phyloP scores from a whole-genome alignment of 2,888 invertebrate species.

The Xestia sexstrigata region DNA sequence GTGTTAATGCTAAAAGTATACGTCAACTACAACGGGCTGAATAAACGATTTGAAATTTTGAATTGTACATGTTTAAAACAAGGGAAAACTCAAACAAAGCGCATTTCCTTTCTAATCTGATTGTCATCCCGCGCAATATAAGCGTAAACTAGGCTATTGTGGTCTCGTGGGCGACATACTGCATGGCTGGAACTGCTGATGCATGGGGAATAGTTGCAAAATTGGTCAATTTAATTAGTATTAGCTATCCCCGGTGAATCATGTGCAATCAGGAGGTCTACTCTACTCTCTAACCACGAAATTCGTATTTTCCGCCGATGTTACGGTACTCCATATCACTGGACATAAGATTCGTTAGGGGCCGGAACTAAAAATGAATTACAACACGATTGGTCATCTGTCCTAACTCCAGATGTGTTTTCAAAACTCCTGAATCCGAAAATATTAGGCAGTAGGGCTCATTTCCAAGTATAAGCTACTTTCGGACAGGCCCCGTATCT shows the following conservation, averaged over 20 bases:
- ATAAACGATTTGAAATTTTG: slow-evolving; percentile 17
- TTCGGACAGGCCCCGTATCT: no score
- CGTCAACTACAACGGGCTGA: slow-evolving; percentile 20
- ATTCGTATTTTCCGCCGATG: no score
- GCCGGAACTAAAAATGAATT: no score
- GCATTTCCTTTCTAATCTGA: slow-evolving; percentile 52
- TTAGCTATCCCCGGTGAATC: background rate
- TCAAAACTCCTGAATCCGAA: no score
- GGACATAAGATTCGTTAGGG: no score
- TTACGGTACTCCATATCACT: no score
- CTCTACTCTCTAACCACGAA: no score
- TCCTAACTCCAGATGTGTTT: no score
- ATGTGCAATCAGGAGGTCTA: no score
- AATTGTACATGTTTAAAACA: slow-evolving; percentile 32
- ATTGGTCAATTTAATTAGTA: slow-evolving; percentile 6
- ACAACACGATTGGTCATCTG: no score
- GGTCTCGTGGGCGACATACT: slow-evolving; percentile 41
- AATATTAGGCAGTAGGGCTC: no score
- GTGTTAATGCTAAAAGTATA: slow-evolving; percentile 19
- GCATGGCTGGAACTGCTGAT: slow-evolving; percentile 19
- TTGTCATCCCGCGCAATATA: slow-evolving; percentile 51
- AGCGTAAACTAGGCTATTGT: slow-evolving; percentile 47
- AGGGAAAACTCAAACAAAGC: slow-evolving; percentile 44
- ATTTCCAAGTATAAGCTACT: no score
- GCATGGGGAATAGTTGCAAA: slow-evolving; percentile 13